These are phyloP conservation scores for Linnaemya tessellans DNA, from an alignment of 2,888 invertebrate genomes.

Conservation along the genomic window DNA sequence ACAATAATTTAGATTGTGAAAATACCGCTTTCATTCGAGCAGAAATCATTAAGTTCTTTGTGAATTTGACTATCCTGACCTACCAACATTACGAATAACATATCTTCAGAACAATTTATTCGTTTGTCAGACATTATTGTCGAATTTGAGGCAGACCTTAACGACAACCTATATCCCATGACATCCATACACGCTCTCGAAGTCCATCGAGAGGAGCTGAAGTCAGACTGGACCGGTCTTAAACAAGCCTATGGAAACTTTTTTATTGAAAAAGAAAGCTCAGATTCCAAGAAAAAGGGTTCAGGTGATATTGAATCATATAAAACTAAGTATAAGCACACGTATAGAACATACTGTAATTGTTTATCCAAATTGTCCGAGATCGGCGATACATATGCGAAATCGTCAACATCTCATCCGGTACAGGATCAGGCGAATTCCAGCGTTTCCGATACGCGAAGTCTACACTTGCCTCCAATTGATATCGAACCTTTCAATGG, in stretches of 20 bases:
- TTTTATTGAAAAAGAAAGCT: constrained; percentile 1
- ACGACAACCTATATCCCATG: constrained; percentile 3
- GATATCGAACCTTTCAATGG: not conserved
- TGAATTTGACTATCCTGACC: not conserved
- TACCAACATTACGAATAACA: not conserved
- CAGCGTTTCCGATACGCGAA: not conserved
- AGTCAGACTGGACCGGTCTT: not conserved
- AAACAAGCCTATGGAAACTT: constrained; percentile 9
- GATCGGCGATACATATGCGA: too few relatives aligned
- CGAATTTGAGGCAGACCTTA: not conserved
- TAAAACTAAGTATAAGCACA: not conserved
- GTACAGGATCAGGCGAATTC: not conserved
- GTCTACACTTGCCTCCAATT: too few relatives aligned
- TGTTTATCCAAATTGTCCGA: too few relatives aligned
- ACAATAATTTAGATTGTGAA: not conserved
- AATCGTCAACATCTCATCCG: not conserved
- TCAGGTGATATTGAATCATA: not conserved
- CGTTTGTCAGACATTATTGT: not conserved
- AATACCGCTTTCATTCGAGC: not conserved
- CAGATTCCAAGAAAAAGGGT: not conserved
- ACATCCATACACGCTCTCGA: not conserved
- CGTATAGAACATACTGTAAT: too few relatives aligned
- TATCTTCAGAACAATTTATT: constrained; percentile 12
- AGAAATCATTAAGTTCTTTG: too few relatives aligned
- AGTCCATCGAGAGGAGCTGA: not conserved